These are phyloP conservation scores for Eristalis pertinax DNA, from an alignment of 2,888 invertebrate species.

Conservation along the genomic window DNA sequence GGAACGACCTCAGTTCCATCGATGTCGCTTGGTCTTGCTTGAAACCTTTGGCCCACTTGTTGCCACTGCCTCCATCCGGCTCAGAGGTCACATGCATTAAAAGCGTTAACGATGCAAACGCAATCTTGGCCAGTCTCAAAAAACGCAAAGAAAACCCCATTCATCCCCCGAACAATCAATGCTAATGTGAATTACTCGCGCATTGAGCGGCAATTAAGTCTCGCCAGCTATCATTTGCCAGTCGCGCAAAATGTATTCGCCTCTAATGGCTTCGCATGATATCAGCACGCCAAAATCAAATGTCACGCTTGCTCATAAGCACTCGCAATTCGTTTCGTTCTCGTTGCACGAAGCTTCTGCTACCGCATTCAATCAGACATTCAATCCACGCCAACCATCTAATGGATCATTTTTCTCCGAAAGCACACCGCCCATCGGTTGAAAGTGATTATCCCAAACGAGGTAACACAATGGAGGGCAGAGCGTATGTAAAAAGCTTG, in stretches of 20 bases:
- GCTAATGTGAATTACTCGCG: constrained; percentile 1
- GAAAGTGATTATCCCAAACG: neutral
- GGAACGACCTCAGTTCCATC: too few species aligned
- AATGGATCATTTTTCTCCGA: constrained; percentile 33
- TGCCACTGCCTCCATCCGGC: neutral
- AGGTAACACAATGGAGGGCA: too few species aligned
- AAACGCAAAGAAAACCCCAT: neutral
- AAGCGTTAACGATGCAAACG: neutral
- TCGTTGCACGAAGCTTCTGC: neutral
- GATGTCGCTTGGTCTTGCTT: neutral
- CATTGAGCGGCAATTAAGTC: neutral
- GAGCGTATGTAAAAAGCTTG: neutral
- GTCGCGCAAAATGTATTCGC: neutral
- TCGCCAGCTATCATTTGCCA: neutral
- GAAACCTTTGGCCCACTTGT: neutral
- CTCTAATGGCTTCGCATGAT: constrained; percentile 27
- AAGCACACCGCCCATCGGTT: neutral
- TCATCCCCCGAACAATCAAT: neutral
- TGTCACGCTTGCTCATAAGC: constrained; percentile 38
- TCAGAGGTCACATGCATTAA: neutral
- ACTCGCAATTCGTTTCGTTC: constrained; percentile 2
- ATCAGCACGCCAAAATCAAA: constrained; percentile 26
- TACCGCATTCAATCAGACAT: constrained; percentile 1
- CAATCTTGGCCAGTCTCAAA: neutral
- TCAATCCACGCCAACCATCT: constrained; percentile 21